Evolutionary conservation across 2,888 invertebrate genomes (phyloP).

Genomic region (Holacanthella duospinosa): DNA sequence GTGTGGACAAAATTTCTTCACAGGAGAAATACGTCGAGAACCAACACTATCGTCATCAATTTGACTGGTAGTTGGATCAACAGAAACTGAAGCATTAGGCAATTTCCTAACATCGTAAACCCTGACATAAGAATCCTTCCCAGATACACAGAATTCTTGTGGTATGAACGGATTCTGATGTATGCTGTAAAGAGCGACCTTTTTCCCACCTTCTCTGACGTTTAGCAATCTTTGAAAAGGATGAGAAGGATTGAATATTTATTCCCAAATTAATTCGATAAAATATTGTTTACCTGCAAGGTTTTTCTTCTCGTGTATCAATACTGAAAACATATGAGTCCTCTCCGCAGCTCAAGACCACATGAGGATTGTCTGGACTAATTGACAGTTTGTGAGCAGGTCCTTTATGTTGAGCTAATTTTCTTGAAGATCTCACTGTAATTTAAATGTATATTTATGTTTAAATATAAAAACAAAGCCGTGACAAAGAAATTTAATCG

Average conservation of each 20-base stretch:
- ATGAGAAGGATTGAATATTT: not conserved
- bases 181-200: conserved; percentile 76
- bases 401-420: conserved; percentile 57
- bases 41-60: conserved; percentile 12
- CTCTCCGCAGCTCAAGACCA: conserved; percentile 72
- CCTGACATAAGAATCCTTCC: conserved; percentile 65
- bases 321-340: conserved; percentile 70
- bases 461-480: not conserved
- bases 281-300: conserved; percentile 42
- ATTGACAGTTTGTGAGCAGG: conserved; percentile 78
- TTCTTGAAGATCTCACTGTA: conserved; percentile 49
- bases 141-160: conserved; percentile 70
- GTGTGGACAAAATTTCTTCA: conserved; percentile 56
- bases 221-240: conserved; percentile 40
- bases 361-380: conserved; percentile 61
- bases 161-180: conserved; percentile 67
- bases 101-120: conserved; percentile 54
- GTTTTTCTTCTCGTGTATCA: conserved; percentile 64
- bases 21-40: conserved; percentile 40
- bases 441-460: conserved; percentile 39
- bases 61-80: conserved; percentile 12
- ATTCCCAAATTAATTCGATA: not conserved
- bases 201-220: conserved; percentile 47
- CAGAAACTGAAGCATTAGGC: conserved; percentile 18
- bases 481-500: not conserved